Conservation (phyloP, 1,140 invertebrate species). For the Sinonovacula constricta region DNA sequence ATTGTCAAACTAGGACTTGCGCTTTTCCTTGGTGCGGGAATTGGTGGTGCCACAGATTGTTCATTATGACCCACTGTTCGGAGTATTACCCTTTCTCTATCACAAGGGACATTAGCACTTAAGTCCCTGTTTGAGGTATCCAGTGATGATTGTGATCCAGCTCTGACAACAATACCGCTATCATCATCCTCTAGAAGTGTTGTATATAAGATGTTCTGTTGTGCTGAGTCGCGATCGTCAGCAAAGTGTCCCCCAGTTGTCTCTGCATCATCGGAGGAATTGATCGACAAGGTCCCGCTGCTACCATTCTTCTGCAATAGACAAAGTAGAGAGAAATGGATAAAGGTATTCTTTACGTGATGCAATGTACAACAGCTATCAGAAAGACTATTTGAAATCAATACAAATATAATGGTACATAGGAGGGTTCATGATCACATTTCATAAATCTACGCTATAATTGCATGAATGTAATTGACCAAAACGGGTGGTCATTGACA, state of each 20-base stretch:
- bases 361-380: no score
- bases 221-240: neutral
- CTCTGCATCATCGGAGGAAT: neutral
- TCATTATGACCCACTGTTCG: neutral
- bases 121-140: neutral
- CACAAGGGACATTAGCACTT: neutral
- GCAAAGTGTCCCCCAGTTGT: neutral
- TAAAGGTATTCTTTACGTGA: no score
- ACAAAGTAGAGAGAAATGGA: no score
- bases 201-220: neutral
- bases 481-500: no score
- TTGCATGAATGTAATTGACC: no score
- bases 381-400: no score
- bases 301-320: constrained; percentile 32
- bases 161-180: constrained; percentile 42
- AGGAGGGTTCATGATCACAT: no score
- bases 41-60: neutral
- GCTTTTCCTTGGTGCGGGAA: constrained; percentile 30
- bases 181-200: constrained; percentile 35
- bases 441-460: no score
- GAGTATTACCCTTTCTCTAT: neutral
- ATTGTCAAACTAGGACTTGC: constrained; percentile 19
- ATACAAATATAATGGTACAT: no score
- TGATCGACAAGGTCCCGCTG: constrained; percentile 16
- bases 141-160: constrained; percentile 28